phyloP scores from a whole-genome alignment of 64 coral and sea anemone genomes.

The Montipora cactus region DNA sequence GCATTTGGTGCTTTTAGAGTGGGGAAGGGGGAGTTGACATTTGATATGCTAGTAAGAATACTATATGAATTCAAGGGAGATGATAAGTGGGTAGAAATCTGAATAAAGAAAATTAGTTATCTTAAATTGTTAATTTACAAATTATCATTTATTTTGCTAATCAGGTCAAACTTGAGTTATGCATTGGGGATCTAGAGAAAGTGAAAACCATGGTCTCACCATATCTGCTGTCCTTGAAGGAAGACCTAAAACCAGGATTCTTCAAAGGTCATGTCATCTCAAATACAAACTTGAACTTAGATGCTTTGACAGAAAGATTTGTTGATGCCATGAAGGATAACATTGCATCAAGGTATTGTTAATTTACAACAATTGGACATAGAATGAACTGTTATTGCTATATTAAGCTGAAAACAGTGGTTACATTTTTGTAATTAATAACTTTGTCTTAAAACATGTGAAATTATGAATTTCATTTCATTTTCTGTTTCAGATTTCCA shows the following conservation, averaged over 20 bases:
- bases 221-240: background rate
- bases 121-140: background rate
- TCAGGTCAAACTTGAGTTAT: conserved; percentile 1
- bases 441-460: background rate
- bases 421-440: too few species aligned
- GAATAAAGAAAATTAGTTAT: too few species aligned
- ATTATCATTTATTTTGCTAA: background rate
- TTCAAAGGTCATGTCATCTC: background rate
- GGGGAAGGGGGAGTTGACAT: too few species aligned
- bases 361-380: too few species aligned
- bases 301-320: background rate
- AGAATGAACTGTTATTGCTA: too few species aligned
- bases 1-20: too few species aligned
- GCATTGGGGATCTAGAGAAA: background rate
- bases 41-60: too few species aligned
- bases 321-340: background rate
- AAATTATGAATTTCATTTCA: conserved; percentile 4
- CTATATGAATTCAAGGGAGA: too few species aligned
- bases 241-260: background rate
- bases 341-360: background rate
- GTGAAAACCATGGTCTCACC: background rate
- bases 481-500: conserved; percentile 28
- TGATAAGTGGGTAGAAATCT: too few species aligned
- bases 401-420: too few species aligned
- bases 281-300: background rate